Evolutionary conservation across 2,888 invertebrate species (phyloP), one percentile per base, ranked within the genome.

Genomic region (Mantis religiosa): DNA sequence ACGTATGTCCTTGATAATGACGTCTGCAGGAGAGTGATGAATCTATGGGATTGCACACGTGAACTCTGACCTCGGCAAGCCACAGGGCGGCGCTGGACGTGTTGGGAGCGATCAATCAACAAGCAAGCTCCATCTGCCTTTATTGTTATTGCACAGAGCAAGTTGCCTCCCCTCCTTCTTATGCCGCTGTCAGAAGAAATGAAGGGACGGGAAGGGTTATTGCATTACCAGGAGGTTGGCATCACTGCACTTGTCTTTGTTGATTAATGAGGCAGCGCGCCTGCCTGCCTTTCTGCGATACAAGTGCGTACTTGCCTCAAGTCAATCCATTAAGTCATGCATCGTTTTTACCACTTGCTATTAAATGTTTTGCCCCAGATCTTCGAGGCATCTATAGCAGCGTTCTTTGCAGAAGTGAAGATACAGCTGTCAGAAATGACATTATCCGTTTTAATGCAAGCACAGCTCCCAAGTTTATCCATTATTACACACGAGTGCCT

Each of bases 161-260:
- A 71, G 54, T 71, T 71, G 41, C 41, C 54, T 1, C 6, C 20
- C 54, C 54, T 20, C 54, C 54, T 71, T 71, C 54, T 71, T 71
- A 71, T 71, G 54, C 54, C 54, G 54, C 54, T 71, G 54, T 71
- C 54, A 71, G 54, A 71, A 71, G 54, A 71, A 71, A 71, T 71
- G 54, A 71, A 71, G 54, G 54, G 54, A 71, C 6, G 54, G 54
- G 54, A 71, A 2, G 30, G 54, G 54, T 71, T 71, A 71, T 71
- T 71, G 54, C 54, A 71, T 71, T 71, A 71, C 54, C 54, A 71
- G 20, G 54, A 71, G 54, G 54, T 71, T 71, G 54, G 54, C 54
- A 71, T 71, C 54, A 71, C 54, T 71, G 54, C 86, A 86, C 86
- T 86, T 71, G 86, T 71, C 86, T 86, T 86, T 86, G 28, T 81